A percentile compares a stretch with the other conserved stretches of the same genome.
phyloP scores from a whole-genome alignment of 64 coral and sea anemone species.

The Platygyra sinensis region DNA sequence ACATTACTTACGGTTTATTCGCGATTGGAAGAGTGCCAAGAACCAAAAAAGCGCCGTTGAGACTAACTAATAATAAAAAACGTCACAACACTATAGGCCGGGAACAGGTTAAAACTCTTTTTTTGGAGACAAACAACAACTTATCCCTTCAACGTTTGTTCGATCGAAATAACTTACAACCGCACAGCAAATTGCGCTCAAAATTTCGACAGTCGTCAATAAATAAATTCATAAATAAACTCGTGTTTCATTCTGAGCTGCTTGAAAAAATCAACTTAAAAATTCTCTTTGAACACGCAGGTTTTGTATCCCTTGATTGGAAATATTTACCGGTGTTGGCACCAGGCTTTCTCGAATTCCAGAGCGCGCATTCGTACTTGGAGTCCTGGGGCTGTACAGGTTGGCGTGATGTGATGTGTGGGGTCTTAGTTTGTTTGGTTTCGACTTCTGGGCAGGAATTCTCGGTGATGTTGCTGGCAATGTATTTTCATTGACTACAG shows the following conservation, averaged over 20 bases:
- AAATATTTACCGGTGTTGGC: conserved; percentile 39
- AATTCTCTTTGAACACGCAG: conserved; percentile 13
- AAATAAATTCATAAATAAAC: background rate
- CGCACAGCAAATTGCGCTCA: background rate
- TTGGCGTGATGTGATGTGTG: conserved; percentile 61
- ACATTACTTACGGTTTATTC: no score
- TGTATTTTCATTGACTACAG: background rate
- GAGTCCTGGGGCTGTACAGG: conserved; percentile 43
- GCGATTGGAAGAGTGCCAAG: no score
- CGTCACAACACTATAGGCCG: no score
- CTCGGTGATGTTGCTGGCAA: background rate
- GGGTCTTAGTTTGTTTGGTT: conserved; percentile 12
- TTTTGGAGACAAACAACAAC: no score
- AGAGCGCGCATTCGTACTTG: background rate
- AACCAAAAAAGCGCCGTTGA: no score
- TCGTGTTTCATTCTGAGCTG: background rate
- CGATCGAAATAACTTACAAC: background rate
- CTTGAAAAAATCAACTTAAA: background rate
- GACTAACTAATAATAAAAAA: no score
- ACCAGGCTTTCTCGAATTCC: conserved; percentile 38
- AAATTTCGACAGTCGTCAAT: background rate
- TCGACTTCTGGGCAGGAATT: background rate
- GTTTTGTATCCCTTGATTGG: conserved; percentile 44
- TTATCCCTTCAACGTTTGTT: no score
- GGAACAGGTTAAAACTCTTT: no score